Base-by-base conservation (phyloP, 1,140 invertebrate species). In the Drosophila auraria region DNA sequence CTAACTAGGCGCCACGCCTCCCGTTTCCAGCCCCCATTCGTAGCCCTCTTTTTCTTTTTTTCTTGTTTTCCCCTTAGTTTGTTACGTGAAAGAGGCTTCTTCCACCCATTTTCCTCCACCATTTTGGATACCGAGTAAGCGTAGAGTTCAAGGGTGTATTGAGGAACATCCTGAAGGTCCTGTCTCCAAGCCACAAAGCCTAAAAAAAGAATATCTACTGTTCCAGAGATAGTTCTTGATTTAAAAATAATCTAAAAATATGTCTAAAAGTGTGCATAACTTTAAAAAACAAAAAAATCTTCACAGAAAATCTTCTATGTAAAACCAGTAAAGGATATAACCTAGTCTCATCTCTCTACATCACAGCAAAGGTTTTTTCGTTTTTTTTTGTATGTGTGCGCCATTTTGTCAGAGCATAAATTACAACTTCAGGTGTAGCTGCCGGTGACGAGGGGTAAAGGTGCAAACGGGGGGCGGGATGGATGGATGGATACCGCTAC, bases 391-490 rank as follows among this genome's bases (percentile, higher is more conserved):
- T 54, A 30, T 66, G 49, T 75, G 83, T 87, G 81, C 84, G 87
- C 70, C 78, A 89, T 89, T 87, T 89, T 89, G 73, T 87, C 69
- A 59, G 64, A 89, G 84, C 84, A 90, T 89, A 90, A 89, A 89
- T 89, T 89, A 89, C 86, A 87, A 89, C 84, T 89, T 81, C 84
- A 89, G 76, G 83, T 78, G 70, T 82, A 82, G 78, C 57, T 74
- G 56, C 36, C 36, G 27, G 60, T 27, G 20, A 5, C 5, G 23
- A 15, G 70, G 49, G 57, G 66, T n/a, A 58, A 30, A 61, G 73
- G 63, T 53, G 45, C 44, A 54, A 45, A 30, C 14, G 25, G 12
- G 3, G 51, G 45, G 20, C 20, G 20, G 49, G 60, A 33, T 38
- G 11, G 15, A n/a, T 51, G 53, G 42, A 49, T 9, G 44, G 51